These are phyloP conservation scores for Malurus splendens DNA, from an alignment of 2,797 vertebrate genomes.

Conservation along the genomic window DNA sequence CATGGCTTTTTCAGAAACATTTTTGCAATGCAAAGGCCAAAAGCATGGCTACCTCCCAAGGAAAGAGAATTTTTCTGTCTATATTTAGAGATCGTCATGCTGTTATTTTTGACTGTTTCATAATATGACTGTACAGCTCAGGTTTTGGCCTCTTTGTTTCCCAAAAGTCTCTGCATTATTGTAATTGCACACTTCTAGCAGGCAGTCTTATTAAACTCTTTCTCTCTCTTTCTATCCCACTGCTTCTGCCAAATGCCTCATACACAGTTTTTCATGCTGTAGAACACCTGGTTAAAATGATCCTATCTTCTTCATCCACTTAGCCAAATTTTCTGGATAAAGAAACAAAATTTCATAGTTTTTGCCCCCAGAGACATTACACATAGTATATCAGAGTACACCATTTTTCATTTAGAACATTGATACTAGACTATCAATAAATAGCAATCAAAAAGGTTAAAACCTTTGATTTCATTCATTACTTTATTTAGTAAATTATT, in stretches of 20 bases:
- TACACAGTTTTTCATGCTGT: neutral
- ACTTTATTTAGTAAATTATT: no score
- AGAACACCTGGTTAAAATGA: neutral
- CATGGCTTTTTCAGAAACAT: neutral
- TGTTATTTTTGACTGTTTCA: neutral
- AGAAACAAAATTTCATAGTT: neutral
- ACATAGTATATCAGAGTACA: neutral
- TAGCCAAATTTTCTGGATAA: neutral
- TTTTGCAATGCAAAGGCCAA: neutral
- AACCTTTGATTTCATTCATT: neutral
- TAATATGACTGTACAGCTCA: neutral
- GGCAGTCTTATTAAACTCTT: neutral
- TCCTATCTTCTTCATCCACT: neutral
- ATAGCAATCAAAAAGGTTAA: neutral
- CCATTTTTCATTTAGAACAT: neutral
- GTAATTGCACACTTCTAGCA: neutral
- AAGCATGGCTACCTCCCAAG: neutral
- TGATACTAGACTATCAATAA: neutral
- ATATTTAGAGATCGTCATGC: neutral
- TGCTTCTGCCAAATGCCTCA: neutral
- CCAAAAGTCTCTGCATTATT: neutral
- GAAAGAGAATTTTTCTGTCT: neutral
- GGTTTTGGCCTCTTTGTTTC: neutral
- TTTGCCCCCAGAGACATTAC: neutral
- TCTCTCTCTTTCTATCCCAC: neutral